phyloP scores from a whole-genome alignment of 37 sponge, comb jelly and placozoan genomes.

The Mnemiopsis leidyi region DNA sequence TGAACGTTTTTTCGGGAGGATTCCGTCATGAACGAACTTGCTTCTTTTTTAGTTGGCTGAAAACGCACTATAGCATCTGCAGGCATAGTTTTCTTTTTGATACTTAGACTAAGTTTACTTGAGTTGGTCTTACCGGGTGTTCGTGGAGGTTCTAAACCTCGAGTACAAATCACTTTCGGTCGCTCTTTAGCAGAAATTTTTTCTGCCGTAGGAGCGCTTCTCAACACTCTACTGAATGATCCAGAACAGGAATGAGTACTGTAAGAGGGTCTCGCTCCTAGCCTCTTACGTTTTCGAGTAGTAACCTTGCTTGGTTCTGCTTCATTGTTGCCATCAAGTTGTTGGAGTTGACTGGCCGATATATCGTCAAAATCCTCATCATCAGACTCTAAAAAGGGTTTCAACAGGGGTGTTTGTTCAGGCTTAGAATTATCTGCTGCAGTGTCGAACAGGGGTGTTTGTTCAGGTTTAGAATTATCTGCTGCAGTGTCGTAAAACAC shows the following conservation, averaged over 20 bases:
- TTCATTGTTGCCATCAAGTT: slow-evolving; percentile 28
- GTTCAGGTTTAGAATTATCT: not conserved
- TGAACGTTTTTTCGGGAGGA: not conserved
- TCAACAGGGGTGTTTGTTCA: not conserved
- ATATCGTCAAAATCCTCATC: slow-evolving; percentile 56
- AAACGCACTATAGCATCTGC: not conserved
- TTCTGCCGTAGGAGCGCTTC: not conserved
- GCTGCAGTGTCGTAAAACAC: slow-evolving; percentile 16
- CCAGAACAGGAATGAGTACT: not conserved
- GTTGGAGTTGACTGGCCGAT: not conserved
- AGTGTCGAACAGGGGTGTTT: not conserved
- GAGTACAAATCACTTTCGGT: not conserved
- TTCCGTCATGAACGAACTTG: not conserved
- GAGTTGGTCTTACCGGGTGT: not conserved
- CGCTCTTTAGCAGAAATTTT: not conserved
- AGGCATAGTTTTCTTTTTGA: not conserved
- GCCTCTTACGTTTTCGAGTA: slow-evolving; percentile 36
- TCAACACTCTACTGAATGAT: not conserved
- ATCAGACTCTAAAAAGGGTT: not conserved
- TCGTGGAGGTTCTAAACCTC: not conserved
- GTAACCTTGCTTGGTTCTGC: not conserved
- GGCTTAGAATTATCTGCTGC: not conserved
- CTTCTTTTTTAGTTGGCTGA: not conserved
- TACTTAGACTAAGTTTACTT: not conserved
- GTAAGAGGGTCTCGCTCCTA: not conserved